Evolutionary conservation across 2,797 vertebrate species (phyloP).

Genomic region (Enteromius afrohamiltoni): DNA sequence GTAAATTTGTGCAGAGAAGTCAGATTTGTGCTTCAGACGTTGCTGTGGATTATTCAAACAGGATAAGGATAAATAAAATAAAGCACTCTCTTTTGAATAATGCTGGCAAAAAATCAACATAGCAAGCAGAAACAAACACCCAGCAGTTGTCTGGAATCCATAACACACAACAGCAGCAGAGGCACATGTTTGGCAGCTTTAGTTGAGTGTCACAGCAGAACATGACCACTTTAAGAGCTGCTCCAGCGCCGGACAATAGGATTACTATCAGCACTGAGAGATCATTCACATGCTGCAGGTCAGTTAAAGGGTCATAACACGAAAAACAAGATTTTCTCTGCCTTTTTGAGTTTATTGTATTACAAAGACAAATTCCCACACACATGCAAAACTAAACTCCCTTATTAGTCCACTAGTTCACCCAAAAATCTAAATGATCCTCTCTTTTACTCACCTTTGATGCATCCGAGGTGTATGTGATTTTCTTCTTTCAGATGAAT

Average conservation of each 20-base stretch:
- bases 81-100: neutral
- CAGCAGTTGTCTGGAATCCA: neutral
- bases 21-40: neutral
- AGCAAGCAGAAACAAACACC: neutral
- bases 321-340: slow-evolving; percentile 4
- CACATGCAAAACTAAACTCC: neutral
- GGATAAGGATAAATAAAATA: neutral
- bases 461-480: too few species aligned
- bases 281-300: slow-evolving; percentile 30
- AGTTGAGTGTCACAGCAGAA: neutral
- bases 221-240: slow-evolving; percentile 2
- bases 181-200: slow-evolving; percentile 10
- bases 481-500: too few species aligned
- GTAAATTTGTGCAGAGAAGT: neutral
- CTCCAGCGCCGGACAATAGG: slow-evolving; percentile 15
- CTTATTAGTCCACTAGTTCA: neutral
- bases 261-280: slow-evolving; percentile 5
- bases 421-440: too few species aligned
- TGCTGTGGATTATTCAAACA: neutral
- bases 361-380: neutral
- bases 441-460: too few species aligned
- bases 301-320: neutral
- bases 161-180: slow-evolving; percentile 1
- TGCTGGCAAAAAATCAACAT: neutral
- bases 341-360: neutral